Conservation (phyloP, 2,113 vertebrate genomes). For the Alligator mississippiensis region DNA sequence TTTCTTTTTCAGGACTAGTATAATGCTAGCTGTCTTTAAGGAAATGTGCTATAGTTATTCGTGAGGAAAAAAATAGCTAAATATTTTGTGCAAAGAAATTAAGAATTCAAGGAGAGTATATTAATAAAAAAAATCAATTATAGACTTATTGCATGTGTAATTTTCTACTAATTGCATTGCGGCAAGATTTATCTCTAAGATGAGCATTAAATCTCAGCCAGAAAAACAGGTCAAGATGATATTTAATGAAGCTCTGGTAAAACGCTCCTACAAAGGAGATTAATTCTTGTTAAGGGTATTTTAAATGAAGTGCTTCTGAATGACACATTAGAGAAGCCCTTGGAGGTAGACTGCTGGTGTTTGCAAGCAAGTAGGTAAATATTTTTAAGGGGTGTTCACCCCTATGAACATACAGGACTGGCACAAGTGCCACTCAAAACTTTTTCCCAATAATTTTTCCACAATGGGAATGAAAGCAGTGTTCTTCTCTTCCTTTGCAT, state of each 20-base stretch:
- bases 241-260: background rate
- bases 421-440: background rate
- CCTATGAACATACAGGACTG: accelerated
- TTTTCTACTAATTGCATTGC: slow-evolving; percentile 13
- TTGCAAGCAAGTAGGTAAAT: accelerated
- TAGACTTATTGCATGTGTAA: background rate
- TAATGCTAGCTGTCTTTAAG: background rate
- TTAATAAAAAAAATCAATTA: slow-evolving; percentile 48
- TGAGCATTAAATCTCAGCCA: background rate
- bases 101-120: background rate
- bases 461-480: background rate
- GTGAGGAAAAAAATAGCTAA: background rate
- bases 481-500: background rate
- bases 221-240: background rate
- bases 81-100: background rate
- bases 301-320: background rate
- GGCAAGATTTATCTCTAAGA: background rate
- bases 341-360: background rate
- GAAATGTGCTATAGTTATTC: background rate
- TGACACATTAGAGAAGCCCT: background rate
- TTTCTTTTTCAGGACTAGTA: background rate
- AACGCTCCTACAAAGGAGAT: background rate
- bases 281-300: background rate
- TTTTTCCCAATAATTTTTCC: background rate
- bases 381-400: background rate